Base-by-base conservation (phyloP, 1,140 invertebrate genomes). In the Oryctes rhinoceros region DNA sequence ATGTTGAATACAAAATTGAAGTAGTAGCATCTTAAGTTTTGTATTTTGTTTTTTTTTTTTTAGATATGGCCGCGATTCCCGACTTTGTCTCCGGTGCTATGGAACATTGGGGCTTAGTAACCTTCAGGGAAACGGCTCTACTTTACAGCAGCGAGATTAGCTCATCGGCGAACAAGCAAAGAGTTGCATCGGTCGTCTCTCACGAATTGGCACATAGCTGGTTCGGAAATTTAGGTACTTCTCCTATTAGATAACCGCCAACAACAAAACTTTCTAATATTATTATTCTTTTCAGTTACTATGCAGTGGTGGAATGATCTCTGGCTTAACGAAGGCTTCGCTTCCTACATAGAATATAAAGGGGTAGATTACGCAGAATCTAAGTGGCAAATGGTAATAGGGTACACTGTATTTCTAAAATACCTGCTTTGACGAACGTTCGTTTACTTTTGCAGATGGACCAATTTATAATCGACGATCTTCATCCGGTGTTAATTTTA, bases 31-130 rank as follows among this genome's bases (percentile, higher is more conserved):
- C 5, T 44, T 44, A 44, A 44, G 9, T 44, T 44, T 44, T 44
- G 24, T 44, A 44, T 15, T 20, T 74, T 24, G 1, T n/a, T 20
- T 35, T 24, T 74, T 1, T 11, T 47, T 84, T 89, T 90, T 4
- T 87, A 96, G 96, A 98, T 89, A 92, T 98, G 92, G 95, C 96
- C 80, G 96, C 95, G 13, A 96, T 98, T 82, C 97, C 97, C 5
- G 97, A 99, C 88, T 99, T 98, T 90, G 94, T 94, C 0, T 96
- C 96, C 3, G 97, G 96, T 7, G 97, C 97, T 0, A 99, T 98
- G 93, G 97, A 98, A 88, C 96, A 98, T 89, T 98, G 97, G 95
- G 95, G 95, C 37, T 87, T 96, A 1, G 92, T 96, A 0, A 96
- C 95, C 2, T 96, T 92, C 85, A 90, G 96, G 79, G 97, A 98